Conservation (phyloP, 2,888 invertebrate species). For the Athalia circularis region DNA sequence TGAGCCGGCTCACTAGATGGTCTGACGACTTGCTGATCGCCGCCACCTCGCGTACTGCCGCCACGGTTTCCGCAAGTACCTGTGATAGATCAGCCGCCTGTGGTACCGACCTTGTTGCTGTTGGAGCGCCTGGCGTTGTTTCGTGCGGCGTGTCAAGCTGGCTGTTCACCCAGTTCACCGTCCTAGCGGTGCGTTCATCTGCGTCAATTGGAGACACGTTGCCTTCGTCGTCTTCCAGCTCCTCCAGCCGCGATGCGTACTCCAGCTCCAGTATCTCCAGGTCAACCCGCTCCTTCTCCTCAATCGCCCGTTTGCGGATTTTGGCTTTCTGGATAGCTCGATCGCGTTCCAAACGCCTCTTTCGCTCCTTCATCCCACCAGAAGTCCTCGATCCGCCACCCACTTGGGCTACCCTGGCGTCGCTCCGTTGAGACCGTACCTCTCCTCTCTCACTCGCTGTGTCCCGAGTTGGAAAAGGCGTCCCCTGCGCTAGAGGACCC, state of each 20-base stretch:
- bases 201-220: neutral
- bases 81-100: neutral
- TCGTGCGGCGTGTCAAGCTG: neutral
- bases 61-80: neutral
- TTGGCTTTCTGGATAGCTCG: neutral
- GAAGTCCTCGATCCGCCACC: too few relatives aligned
- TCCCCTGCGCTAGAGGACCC: too few relatives aligned
- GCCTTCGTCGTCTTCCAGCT: neutral
- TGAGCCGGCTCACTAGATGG: slow-evolving; percentile 11
- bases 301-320: neutral
- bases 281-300: neutral
- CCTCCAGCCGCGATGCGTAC: neutral
- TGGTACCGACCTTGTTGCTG: neutral
- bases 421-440: too few relatives aligned
- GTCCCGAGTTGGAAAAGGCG: too few relatives aligned
- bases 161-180: neutral
- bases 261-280: neutral
- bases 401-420: too few relatives aligned
- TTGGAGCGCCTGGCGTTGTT: neutral
- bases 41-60: neutral
- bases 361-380: neutral
- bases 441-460: too few relatives aligned
- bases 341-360: neutral
- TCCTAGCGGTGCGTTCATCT: slow-evolving; percentile 6
- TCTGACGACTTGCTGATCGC: neutral